Conservation (phyloP, 2,797 vertebrate species). For the Loris lydekkerianus region DNA sequence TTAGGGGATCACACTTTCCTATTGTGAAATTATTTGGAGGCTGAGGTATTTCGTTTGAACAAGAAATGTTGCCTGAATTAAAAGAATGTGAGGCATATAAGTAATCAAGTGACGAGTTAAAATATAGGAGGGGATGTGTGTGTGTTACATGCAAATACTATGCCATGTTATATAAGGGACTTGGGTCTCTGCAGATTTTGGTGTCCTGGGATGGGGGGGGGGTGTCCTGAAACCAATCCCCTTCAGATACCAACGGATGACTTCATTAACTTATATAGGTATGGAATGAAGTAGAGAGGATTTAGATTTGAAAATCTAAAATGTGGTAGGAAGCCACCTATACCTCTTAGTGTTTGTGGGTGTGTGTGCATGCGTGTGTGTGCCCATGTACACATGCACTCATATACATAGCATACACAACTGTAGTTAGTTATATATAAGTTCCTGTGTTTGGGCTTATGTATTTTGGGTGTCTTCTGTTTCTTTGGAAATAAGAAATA, state of each 20-base stretch:
- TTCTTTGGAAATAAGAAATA: conserved; percentile 14
- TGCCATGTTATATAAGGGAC: background rate
- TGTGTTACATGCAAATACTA: background rate
- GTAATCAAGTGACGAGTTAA: background rate
- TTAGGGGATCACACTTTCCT: conserved; percentile 29
- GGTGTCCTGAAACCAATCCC: background rate
- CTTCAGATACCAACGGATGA: background rate
- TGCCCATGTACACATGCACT: background rate
- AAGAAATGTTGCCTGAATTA: conserved; percentile 50
- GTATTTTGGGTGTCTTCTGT: conserved; percentile 32
- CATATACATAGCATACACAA: conserved; percentile 4
- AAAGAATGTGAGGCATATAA: conserved; percentile 22
- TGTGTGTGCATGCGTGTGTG: background rate
- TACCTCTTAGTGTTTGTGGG: background rate
- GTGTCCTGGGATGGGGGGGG: background rate
- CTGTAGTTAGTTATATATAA: conserved; percentile 25
- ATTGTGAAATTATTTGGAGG: conserved; percentile 28
- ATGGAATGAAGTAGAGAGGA: background rate
- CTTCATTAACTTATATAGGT: background rate
- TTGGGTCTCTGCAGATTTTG: background rate
- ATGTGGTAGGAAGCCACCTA: background rate
- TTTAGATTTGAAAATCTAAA: background rate
- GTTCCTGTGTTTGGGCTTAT: conserved; percentile 5
- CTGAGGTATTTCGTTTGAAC: conserved; percentile 40
- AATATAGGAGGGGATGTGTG: background rate